phyloP scores from a whole-genome alignment of 2,888 invertebrate species.

The Gastrophysa polygoni region DNA sequence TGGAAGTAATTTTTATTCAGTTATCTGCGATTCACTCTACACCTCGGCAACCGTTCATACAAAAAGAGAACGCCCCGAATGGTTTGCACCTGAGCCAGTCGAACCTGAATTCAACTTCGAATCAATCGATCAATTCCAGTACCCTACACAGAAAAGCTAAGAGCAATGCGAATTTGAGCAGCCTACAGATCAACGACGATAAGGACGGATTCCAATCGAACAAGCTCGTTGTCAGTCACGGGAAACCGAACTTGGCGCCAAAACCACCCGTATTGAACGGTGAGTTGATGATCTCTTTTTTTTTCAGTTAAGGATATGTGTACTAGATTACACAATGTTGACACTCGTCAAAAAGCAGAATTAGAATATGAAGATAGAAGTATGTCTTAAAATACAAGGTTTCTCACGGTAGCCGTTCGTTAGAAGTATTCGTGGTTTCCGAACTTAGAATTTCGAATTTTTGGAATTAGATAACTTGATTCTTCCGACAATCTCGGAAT shows the following conservation, averaged over 20 bases:
- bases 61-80: constrained; percentile 35
- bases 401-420: too few relatives aligned
- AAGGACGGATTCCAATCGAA: constrained; percentile 36
- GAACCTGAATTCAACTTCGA: constrained; percentile 32
- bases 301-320: too few relatives aligned
- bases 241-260: constrained; percentile 84
- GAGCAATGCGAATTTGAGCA: constrained; percentile 53
- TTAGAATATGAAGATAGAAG: too few relatives aligned
- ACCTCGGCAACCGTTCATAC: constrained; percentile 21
- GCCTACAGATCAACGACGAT: constrained; percentile 43
- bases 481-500: too few relatives aligned
- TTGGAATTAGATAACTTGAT: too few relatives aligned
- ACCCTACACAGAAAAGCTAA: constrained; percentile 55
- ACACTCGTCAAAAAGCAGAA: too few relatives aligned
- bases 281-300: too few relatives aligned
- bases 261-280: constrained; percentile 72
- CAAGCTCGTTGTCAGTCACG: constrained; percentile 65
- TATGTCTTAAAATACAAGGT: too few relatives aligned
- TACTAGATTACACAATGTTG: too few relatives aligned
- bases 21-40: constrained; percentile 28
- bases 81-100: constrained; percentile 38
- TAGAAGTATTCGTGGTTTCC: too few relatives aligned
- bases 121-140: constrained; percentile 45
- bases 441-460: too few relatives aligned
- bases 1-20: constrained; percentile 26